Base-by-base conservation (phyloP, 2,888 invertebrate species). In the Philhelius pedissequus region DNA sequence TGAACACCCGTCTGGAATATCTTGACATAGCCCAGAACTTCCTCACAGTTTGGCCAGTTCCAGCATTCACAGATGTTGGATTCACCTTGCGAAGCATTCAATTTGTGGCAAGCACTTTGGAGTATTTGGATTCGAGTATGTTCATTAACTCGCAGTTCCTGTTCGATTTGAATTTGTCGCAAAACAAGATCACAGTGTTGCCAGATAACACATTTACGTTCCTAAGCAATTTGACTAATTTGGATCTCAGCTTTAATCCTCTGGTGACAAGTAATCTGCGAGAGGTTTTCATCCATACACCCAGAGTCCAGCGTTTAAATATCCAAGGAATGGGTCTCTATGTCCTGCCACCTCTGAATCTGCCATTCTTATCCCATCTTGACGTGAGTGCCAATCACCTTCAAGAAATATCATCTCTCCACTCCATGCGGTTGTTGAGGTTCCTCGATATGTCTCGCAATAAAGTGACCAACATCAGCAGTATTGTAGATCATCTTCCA, bases 171-270 rank as follows among this genome's bases (percentile, higher is more conserved):
- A 95, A 96, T 92, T 92, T 97, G 89, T 95, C 95, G 54, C 93
- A 94, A 89, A 97, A 97, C 92, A 95, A 95, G 88, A 93, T 97
- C 82, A 96, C 96, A 18, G 96, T 97, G 86, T 92, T 97, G 86
- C 97, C 97, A 3, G 97, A 97, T 92, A 97, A 97, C 90, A 96
- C 97, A 20, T 97, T 97, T 90, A 95, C 95, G 25, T 96, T 96
- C 89, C 93, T 97, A 70, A 95, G 95, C 52, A 95, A 95, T 87
- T 92, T 97, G 83, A 94, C 97, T 87, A 94, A 94, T 88, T 92
- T 97, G 88, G 96, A 97, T 92, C 92, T 97, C 62, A 95, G 96
- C 87, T 94, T 94, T 87, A 97, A 97, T 92, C 94, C 94, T 38
- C 92, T 97, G 84, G 95, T 96, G 87, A 96, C 95, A 32, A 95